Percentiles rank a stretch among this genome's conserved stretches.
phyloP scores from a whole-genome alignment of 2,113 vertebrate genomes.

The Chamaea fasciata region DNA sequence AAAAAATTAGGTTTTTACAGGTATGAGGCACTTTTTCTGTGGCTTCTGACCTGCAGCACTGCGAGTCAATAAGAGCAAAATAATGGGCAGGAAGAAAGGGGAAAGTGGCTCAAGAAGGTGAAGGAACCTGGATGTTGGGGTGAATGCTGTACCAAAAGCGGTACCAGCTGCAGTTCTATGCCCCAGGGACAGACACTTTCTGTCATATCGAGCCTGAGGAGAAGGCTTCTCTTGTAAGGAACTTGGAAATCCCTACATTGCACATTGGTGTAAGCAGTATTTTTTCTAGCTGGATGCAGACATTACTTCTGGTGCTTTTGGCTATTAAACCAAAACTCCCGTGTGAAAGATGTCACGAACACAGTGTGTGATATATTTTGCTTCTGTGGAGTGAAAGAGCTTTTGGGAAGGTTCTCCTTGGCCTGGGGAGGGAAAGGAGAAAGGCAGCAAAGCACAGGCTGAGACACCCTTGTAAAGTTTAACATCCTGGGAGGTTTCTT shows the following conservation, averaged over 20 bases:
- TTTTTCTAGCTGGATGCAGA: neutral
- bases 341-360: neutral
- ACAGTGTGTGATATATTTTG: neutral
- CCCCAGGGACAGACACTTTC: neutral
- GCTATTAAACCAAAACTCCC: neutral
- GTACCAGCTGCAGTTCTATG: neutral
- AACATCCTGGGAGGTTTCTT: neutral
- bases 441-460: neutral
- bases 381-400: neutral
- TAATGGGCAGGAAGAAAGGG: neutral
- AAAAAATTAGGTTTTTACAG: neutral
- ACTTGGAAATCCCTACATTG: neutral
- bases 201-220: neutral
- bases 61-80: neutral
- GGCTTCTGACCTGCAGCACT: neutral
- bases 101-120: neutral
- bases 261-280: accelerated
- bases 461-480: neutral
- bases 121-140: neutral
- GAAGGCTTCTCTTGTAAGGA: neutral
- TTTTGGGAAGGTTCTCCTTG: neutral
- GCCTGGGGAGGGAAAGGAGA: neutral
- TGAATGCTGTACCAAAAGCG: neutral
- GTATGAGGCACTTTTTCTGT: neutral
- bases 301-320: neutral